These are phyloP conservation scores for Tenthredo distinguenda DNA, from an alignment of 2,888 invertebrate genomes.

Conservation along the genomic window DNA sequence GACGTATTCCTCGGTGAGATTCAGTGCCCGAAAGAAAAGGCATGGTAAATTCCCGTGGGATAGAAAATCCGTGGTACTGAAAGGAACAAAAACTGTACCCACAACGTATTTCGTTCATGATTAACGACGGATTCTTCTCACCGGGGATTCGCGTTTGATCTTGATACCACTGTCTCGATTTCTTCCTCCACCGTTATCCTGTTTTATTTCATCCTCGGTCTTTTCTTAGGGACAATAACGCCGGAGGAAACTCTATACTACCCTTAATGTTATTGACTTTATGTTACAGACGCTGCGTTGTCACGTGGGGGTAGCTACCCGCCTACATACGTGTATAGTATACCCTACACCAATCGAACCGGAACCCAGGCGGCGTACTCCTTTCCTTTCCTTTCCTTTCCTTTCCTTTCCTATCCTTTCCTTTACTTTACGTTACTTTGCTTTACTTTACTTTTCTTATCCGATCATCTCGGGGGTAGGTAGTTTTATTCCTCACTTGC, in stretches of 20 bases:
- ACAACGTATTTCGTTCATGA: conserved; percentile 25
- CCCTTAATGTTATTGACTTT: conserved; percentile 48
- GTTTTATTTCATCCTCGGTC: neutral
- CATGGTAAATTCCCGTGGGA: neutral
- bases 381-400: neutral
- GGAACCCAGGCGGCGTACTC: neutral
- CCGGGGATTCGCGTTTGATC: conserved; percentile 32
- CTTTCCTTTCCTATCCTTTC: neutral
- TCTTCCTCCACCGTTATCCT: conserved; percentile 1
- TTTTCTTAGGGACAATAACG: conserved; percentile 3
- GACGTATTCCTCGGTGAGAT: neutral
- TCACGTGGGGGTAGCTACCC: neutral
- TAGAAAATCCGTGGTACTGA: neutral
- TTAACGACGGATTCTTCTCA: conserved; percentile 45
- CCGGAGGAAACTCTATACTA: conserved; percentile 24
- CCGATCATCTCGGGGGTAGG: conserved; percentile 21
- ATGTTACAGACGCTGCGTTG: conserved; percentile 36
- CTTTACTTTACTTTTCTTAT: conserved; percentile 20
- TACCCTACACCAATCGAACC: neutral
- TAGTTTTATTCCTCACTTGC: conserved; percentile 26
- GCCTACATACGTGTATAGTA: neutral
- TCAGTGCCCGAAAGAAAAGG: neutral
- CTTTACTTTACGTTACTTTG: neutral
- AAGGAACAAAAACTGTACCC: conserved; percentile 10
- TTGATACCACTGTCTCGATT: conserved; percentile 38